Conservation (phyloP, 2,113 vertebrate species). For the Fulmarus glacialis region DNA sequence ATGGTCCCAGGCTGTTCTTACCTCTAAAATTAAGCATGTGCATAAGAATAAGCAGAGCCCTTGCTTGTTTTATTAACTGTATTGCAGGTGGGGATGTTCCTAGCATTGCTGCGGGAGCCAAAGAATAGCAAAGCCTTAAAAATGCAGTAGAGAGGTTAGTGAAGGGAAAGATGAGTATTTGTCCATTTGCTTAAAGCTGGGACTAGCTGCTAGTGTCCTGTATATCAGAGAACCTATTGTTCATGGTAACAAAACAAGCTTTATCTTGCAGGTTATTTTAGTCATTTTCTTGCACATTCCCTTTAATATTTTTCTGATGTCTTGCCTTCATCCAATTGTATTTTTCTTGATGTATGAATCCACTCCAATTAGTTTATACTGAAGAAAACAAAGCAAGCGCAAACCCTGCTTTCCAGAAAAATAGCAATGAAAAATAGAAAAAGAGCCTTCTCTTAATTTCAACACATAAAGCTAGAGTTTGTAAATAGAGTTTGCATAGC, state of each 20-base stretch:
- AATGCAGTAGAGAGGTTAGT: neutral
- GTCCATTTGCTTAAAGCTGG: neutral
- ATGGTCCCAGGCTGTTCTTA: neutral
- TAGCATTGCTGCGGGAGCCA: neutral
- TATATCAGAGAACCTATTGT: neutral
- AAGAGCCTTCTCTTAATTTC: neutral
- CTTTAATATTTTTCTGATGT: neutral
- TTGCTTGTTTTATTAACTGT: neutral
- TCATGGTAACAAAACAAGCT: neutral
- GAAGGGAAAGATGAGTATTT: neutral
- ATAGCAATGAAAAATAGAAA: neutral
- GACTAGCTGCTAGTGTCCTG: neutral
- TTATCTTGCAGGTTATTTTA: neutral
- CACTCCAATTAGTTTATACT: neutral
- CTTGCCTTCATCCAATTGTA: neutral
- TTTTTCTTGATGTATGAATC: neutral
- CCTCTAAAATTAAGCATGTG: neutral
- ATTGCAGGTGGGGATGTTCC: neutral
- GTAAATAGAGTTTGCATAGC: neutral
- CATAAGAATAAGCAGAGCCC: neutral
- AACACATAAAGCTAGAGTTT: neutral
- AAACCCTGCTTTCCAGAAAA: neutral
- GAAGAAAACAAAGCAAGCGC: neutral
- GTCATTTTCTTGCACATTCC: neutral
- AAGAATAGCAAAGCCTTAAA: neutral